Base-by-base conservation (phyloP, 2,797 vertebrate species). In the Trematomus bernacchii region DNA sequence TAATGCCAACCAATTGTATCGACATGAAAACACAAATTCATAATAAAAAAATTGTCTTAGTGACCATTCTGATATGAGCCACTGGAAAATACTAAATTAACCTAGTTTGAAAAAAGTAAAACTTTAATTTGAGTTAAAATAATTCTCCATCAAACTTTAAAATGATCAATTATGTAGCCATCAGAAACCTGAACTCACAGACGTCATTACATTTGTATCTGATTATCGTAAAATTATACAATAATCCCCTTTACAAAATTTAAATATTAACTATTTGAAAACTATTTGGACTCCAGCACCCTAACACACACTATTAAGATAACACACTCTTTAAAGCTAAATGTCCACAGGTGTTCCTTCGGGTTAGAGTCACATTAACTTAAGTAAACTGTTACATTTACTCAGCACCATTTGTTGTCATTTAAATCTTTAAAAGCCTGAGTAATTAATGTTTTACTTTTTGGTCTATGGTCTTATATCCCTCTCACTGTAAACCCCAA, bases 241-340 rank as follows among this genome's bases (percentile, higher is more conserved):
- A 52, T 44, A 70, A 60, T 63, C 11, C 3, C 6, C 6, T 63
- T 73, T 54, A 6, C 18, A 51, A 80, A 40, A 54, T 37, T 0
- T 6, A 40, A 51, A 37, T 16, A 48, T 30, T 57, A 44, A 9
- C 1, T 11, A 7, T 55, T 30, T 50, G n/a, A 58, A 51, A 59
- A 21, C 5, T 47, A 75, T n/a, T 27, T 27, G 7, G 7, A 33
- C 33, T 33, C 33, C 33, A 33, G 6, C 33, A 18, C 6, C 18
- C 15, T 40, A 15, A 53, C 13, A 55, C 21, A 37, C n/a, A 1
- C 21, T 16, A 16, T 33, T 6, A 33, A 33, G 33, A 2, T 2
- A 27, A 12, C 10, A 62, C 47, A 27, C 40, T 42, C 52, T 46
- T 18, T 73, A 16, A 46, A 58, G 16, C 3, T 55, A 19, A 51